A percentile compares a stretch with the other conserved stretches of the same genome.
Evolutionary conservation across 2,113 vertebrate species (phyloP).

Genomic region (Axis porcinus): DNA sequence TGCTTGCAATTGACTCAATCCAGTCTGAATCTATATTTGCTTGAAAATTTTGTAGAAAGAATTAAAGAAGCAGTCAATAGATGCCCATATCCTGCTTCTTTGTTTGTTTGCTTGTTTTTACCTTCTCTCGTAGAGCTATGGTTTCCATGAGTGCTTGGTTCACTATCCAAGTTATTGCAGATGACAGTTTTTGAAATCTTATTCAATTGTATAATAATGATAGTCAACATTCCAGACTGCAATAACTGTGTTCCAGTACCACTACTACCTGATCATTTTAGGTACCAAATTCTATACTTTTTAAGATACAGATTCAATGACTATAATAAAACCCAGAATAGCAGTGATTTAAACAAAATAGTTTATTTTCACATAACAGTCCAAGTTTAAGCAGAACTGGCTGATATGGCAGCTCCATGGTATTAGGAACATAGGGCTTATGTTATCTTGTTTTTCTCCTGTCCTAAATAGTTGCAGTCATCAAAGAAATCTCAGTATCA

Average conservation of each 20-base stretch:
- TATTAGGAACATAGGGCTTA: not conserved
- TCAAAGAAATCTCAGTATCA: not conserved
- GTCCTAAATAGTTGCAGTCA: not conserved
- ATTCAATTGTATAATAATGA: not conserved
- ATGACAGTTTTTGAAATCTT: not conserved
- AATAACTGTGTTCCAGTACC: not conserved
- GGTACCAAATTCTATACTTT: not conserved
- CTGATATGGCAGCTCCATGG: not conserved
- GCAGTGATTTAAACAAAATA: not conserved
- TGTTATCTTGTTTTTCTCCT: not conserved
- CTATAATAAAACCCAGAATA: not conserved
- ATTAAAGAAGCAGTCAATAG: not conserved
- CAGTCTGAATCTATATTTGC: not conserved
- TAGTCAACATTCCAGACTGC: not conserved
- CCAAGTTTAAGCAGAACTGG: not conserved
- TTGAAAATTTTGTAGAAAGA: not conserved
- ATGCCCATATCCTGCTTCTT: not conserved
- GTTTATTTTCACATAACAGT: not conserved
- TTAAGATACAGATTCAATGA: not conserved
- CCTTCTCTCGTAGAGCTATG: not conserved
- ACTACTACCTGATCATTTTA: not conserved
- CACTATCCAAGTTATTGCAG: not conserved
- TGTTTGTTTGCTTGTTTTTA: not conserved
- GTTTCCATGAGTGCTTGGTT: not conserved
- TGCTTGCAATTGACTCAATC: not conserved